Percentiles rank a stretch among this genome's conserved stretches.
Conservation (phyloP, 2,113 vertebrate species). For the Sebastes schlegelii region DNA sequence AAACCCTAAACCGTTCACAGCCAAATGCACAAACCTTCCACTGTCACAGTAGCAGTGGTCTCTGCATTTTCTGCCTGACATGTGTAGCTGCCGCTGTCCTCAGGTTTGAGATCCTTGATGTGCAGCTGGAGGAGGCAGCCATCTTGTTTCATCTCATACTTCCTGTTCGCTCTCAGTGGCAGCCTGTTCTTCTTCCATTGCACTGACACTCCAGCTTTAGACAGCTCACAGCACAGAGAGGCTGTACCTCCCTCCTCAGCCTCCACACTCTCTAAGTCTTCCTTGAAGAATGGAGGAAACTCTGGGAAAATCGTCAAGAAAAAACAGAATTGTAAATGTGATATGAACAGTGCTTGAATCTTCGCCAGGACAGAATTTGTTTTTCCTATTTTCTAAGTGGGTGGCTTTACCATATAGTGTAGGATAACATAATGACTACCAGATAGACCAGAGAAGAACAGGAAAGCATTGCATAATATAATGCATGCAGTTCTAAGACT, state of each 20-base stretch:
- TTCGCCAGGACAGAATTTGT: background rate
- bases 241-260: constrained; percentile 74
- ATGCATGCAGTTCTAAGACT: background rate
- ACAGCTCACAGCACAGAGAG: constrained; percentile 80
- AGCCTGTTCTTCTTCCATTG: constrained; percentile 83
- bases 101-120: constrained; percentile 74
- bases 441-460: background rate
- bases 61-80: constrained; percentile 82
- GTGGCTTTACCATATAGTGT: background rate
- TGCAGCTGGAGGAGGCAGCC: constrained; percentile 77
- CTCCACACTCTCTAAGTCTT: constrained; percentile 78
- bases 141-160: constrained; percentile 83
- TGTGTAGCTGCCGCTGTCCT: constrained; percentile 84
- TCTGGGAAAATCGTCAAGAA: constrained; percentile 35
- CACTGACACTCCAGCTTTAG: constrained; percentile 73
- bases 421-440: background rate
- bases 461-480: background rate
- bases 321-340: background rate
- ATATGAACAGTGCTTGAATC: background rate
- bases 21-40: constrained; percentile 41
- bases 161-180: constrained; percentile 74
- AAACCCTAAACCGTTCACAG: background rate
- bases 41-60: constrained; percentile 67
- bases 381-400: background rate
- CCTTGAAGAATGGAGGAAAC: constrained; percentile 71